Evolutionary conservation across 2,797 vertebrate genomes (phyloP).

Genomic region (Hippopotamyrus pictus): DNA sequence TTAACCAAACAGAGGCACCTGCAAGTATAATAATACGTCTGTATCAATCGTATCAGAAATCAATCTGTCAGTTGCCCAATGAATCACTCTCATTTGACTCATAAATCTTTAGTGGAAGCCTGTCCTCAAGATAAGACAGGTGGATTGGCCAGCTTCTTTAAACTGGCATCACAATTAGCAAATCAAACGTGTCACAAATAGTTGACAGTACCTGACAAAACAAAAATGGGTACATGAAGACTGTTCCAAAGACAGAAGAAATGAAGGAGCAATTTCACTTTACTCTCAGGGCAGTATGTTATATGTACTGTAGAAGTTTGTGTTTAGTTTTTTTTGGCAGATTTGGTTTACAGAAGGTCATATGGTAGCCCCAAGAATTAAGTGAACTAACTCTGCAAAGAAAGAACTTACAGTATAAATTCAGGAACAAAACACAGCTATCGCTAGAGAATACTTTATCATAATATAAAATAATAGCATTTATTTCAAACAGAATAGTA

Average conservation of each 20-base stretch:
- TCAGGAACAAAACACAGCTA: not conserved
- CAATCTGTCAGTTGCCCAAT: conserved; percentile 37
- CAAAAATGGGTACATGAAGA: conserved; percentile 21
- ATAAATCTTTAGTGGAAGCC: conserved; percentile 5
- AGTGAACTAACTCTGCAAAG: not conserved
- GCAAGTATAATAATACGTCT: conserved; percentile 43
- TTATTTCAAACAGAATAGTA: not conserved
- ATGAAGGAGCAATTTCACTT: not conserved
- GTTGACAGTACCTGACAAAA: conserved; percentile 12
- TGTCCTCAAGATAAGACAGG: conserved; percentile 9
- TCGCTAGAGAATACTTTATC: not conserved
- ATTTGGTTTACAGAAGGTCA: not conserved
- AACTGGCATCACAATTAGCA: conserved; percentile 13
- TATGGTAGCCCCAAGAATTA: not conserved
- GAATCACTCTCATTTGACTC: conserved; percentile 16
- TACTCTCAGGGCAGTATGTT: not conserved
- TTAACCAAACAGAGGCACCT: conserved; percentile 44
- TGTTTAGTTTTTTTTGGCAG: not conserved
- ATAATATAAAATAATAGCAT: not conserved
- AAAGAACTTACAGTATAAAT: not conserved
- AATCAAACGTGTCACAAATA: conserved; percentile 5
- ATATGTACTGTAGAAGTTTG: not conserved
- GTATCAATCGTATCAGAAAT: conserved; percentile 45
- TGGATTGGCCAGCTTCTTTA: conserved; percentile 10
- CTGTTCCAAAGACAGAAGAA: not conserved